Evolutionary conservation across 2,113 vertebrate genomes (phyloP), one percentile per base, ranked within the genome.

Genomic region (Neolamprologus cancellatus): DNA sequence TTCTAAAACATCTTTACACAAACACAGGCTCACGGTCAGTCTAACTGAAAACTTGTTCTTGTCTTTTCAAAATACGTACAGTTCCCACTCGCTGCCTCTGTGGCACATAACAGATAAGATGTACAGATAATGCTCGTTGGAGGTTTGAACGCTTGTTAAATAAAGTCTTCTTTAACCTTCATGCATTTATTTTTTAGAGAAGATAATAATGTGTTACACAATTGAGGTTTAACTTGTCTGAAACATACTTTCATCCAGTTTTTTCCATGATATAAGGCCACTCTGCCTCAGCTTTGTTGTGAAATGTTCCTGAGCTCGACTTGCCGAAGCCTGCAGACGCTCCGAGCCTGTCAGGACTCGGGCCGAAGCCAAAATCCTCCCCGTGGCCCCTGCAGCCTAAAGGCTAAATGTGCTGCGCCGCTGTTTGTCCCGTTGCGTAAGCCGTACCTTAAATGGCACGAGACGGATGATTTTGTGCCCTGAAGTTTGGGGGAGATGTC

Each of bases 341-440:
- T 15, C 64, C 1, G 17, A 30, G 61, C 71, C 50, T 54, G 84
- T 84, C 41, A 2, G 82, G 48, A 34, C 82, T 36, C 20, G 10
- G 20, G 23, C 7, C 5, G 4, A 39, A 78, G 74, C 28, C 46
- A 78, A 78, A 76, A 30, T 48, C 25, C 44, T 76, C 25, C 50
- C 20, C 8, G n/a, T 15, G 5, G 86, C 28, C 79, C 71, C 39
- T 8, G 10, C 54, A 30, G 30, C 7, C 44, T 20, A 17, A 69
- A 69, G 28, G 53, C 28, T 88, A 57, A 81, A 1, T 14, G 46
- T 11, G 74, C 28, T 2, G 32, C 0, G 15, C 10, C 15, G 52
- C 76, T 20, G 30, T 84, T 23, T 20, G 85, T 79, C 71, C 85
- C 84, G 7, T 79, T 78, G 86, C 11, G 69, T 89, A 86, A 89